Percentiles rank a stretch among this genome's conserved stretches.
Evolutionary conservation across 2,888 invertebrate genomes (phyloP).

Genomic region (Drosophila koepferae): DNA sequence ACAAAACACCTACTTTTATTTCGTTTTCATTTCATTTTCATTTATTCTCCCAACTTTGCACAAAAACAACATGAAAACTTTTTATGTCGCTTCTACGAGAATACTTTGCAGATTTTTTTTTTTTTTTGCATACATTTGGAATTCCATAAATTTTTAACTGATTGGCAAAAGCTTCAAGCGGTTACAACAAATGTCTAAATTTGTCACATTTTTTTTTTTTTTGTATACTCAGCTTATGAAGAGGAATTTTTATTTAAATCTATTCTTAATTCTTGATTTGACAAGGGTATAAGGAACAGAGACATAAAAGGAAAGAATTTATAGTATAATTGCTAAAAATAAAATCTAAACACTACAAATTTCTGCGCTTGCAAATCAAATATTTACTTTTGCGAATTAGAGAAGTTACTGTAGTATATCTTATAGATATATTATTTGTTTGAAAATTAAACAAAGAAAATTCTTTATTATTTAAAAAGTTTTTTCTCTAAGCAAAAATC

Average conservation of each 20-base stretch:
- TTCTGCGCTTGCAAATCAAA: too few relatives aligned
- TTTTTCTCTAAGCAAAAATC: too few relatives aligned
- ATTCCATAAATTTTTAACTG: conserved; percentile 33
- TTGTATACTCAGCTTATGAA: background rate
- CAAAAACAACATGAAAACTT: conserved; percentile 37
- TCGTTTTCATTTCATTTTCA: conserved; percentile 21
- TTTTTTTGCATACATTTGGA: conserved; percentile 33
- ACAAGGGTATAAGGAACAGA: background rate
- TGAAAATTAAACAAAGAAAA: too few relatives aligned
- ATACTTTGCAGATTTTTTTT: conserved; percentile 30
- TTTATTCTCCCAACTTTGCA: conserved; percentile 4
- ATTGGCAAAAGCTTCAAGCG: conserved; percentile 29
- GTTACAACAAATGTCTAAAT: conserved; percentile 21
- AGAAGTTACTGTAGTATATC: too few relatives aligned
- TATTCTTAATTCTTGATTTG: background rate
- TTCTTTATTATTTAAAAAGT: too few relatives aligned
- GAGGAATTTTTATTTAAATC: background rate
- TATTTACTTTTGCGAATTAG: too few relatives aligned
- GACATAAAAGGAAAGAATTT: too few relatives aligned
- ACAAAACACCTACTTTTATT: conserved; percentile 43
- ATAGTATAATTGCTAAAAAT: too few relatives aligned
- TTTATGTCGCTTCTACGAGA: conserved; percentile 6
- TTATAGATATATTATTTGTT: too few relatives aligned
- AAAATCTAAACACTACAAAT: too few relatives aligned
- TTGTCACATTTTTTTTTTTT: background rate